Conservation (phyloP, 2,888 invertebrate genomes). For the Arge pagana region DNA sequence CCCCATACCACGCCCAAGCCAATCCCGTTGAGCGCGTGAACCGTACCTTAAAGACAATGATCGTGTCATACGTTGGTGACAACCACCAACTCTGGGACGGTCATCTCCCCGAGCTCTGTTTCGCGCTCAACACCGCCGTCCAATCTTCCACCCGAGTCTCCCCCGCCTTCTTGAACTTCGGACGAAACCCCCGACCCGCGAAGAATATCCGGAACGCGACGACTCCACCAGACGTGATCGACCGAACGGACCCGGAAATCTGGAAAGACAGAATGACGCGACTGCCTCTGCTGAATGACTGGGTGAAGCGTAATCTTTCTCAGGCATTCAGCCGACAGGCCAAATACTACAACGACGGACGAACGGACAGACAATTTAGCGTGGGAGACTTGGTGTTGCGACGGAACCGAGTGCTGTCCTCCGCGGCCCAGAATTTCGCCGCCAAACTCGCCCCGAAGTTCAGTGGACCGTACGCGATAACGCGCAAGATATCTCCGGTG, state of each 20-base stretch:
- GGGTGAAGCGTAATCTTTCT: neutral
- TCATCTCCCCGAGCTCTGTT: constrained; percentile 26
- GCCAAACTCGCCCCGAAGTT: constrained; percentile 31
- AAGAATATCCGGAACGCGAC: too few relatives aligned
- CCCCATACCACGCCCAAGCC: constrained; percentile 29
- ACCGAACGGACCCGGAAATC: neutral
- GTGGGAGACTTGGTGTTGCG: constrained; percentile 23
- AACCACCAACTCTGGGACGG: constrained; percentile 32
- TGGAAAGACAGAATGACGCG: neutral
- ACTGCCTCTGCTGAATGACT: neutral
- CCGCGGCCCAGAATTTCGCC: constrained; percentile 22
- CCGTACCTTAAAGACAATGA: constrained; percentile 30
- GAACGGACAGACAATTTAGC: neutral
- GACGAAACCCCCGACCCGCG: constrained; percentile 6
- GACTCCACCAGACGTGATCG: too few relatives aligned
- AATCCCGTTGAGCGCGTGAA: constrained; percentile 34
- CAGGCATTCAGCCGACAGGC: neutral
- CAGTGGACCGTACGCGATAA: constrained; percentile 27
- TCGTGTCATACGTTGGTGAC: constrained; percentile 25
- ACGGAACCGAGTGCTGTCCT: constrained; percentile 24
- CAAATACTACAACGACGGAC: neutral
- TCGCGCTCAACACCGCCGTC: constrained; percentile 29
- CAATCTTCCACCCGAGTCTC: constrained; percentile 23
- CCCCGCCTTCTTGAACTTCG: constrained; percentile 27
- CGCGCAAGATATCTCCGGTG: constrained; percentile 10